These are phyloP conservation scores for Malurus cyaneus DNA, from an alignment of 2,113 vertebrate species.

Conservation along the genomic window DNA sequence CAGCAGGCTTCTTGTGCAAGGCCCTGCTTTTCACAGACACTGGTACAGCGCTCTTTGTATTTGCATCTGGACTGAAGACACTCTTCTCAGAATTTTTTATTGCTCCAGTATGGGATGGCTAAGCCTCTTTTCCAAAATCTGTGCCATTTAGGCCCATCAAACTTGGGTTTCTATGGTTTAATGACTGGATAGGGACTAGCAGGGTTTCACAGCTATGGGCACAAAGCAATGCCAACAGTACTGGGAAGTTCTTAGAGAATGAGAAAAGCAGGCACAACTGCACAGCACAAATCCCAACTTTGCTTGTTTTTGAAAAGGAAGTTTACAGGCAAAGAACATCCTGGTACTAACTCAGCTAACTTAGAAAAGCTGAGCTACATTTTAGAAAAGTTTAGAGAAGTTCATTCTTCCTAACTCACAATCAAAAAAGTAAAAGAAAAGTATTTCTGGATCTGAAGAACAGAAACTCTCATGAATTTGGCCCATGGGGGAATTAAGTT, in stretches of 20 bases:
- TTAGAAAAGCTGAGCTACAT: not conserved
- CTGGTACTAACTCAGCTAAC: not conserved
- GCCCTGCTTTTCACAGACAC: not conserved
- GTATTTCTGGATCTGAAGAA: not conserved
- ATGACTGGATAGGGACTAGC: not conserved
- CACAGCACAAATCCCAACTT: not conserved
- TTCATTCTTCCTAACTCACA: not conserved
- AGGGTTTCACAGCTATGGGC: not conserved
- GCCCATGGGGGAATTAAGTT: not conserved
- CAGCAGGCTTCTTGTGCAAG: not conserved
- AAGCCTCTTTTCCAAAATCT: not conserved
- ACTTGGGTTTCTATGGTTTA: not conserved
- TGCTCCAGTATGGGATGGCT: not conserved
- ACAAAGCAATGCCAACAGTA: not conserved
- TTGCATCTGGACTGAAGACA: not conserved
- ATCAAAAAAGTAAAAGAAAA: not conserved
- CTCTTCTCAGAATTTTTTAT: not conserved
- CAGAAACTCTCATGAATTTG: not conserved
- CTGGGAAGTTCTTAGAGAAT: not conserved
- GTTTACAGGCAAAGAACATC: not conserved
- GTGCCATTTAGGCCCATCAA: not conserved
- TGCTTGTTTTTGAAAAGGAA: not conserved
- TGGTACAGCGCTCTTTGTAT: not conserved
- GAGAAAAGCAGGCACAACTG: not conserved
- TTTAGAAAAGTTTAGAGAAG: not conserved